Evolutionary conservation across 2,113 vertebrate genomes (phyloP).

Genomic region (Mormyrus iriodes): DNA sequence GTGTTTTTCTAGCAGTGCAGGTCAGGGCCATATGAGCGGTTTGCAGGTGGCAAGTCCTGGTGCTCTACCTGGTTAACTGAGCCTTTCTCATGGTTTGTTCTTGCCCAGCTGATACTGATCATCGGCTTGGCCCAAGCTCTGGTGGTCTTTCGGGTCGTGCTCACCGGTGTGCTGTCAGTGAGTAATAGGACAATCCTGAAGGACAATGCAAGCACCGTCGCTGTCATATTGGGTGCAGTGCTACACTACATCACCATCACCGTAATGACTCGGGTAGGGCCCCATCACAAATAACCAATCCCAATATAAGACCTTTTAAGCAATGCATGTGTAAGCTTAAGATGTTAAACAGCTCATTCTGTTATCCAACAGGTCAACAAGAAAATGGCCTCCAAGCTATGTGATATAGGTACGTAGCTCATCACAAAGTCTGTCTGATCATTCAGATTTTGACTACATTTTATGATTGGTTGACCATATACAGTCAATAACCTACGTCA

Average conservation of each 20-base stretch:
- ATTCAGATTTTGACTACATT: background rate
- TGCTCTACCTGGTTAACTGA: background rate
- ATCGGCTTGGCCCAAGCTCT: slow-evolving; percentile 73
- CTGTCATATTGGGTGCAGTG: slow-evolving; percentile 69
- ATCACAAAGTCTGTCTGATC: background rate
- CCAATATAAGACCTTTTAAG: background rate
- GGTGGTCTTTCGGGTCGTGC: slow-evolving; percentile 76
- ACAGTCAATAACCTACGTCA: background rate
- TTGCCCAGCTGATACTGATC: slow-evolving; percentile 67
- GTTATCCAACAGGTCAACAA: slow-evolving; percentile 68
- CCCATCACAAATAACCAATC: background rate
- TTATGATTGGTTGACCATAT: background rate
- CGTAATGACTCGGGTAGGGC: slow-evolving; percentile 69
- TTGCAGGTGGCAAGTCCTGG: background rate
- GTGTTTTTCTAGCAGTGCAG: background rate
- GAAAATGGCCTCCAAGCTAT: slow-evolving; percentile 66
- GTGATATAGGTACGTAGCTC: slow-evolving; percentile 70
- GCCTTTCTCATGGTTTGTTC: slow-evolving; percentile 32
- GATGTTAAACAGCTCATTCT: background rate
- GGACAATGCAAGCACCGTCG: slow-evolving; percentile 58
- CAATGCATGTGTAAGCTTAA: background rate
- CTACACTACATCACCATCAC: slow-evolving; percentile 81
- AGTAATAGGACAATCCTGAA: slow-evolving; percentile 43
- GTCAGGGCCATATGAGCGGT: background rate
- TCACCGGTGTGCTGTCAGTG: slow-evolving; percentile 50